Evolutionary conservation across 2,113 vertebrate species (phyloP), one percentile per base, ranked within the genome.

Genomic region (Myotis davidii): DNA sequence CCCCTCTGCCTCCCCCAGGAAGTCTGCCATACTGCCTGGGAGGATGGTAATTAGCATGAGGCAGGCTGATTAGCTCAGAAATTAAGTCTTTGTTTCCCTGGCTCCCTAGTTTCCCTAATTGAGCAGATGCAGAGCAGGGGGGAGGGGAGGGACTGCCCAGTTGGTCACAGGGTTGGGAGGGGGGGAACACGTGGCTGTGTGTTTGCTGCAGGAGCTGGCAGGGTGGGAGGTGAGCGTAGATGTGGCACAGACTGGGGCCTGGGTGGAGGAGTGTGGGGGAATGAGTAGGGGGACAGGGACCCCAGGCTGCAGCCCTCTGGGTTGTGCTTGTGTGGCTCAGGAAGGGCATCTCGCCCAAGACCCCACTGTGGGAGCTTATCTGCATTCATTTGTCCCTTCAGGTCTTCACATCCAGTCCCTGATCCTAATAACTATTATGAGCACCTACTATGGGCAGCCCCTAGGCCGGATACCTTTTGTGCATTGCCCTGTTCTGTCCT

Each of bases 51-150:
- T 98, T 98, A 98, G 98, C 14, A 82, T 96, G 97, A 98, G 91
- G 97, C 98, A 91, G 96, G 83, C 98, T 98, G 98, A 98, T 98
- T 98, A 98, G 98, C 97, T 97, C 97, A 98, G 98, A 98, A 98
- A 98, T 98, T 96, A 98, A 98, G 97, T 97, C 98, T 98, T 98
- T 98, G 94, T 98, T 98, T 97, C 95, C 56, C 83, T 69, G 16
- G 59, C 67, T 92, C 74, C 94, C 94, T 73, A 32, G 91, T 97
- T 96, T 93, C 78, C 94, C 94, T 94, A 98, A 97, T 94, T 92
- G 97, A 97, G 95, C 98, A 98, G 98, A 98, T 98, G 98, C 96
- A 88, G 85, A 67, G 91, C 86, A 11, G 72, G 97, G 45, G 95
- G 50, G 17, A 29, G 25, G 23, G 82, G 42, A 42, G 79, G 85